Evolutionary conservation across 2,888 invertebrate genomes (phyloP).

Genomic region (Boloria euphrosyne): DNA sequence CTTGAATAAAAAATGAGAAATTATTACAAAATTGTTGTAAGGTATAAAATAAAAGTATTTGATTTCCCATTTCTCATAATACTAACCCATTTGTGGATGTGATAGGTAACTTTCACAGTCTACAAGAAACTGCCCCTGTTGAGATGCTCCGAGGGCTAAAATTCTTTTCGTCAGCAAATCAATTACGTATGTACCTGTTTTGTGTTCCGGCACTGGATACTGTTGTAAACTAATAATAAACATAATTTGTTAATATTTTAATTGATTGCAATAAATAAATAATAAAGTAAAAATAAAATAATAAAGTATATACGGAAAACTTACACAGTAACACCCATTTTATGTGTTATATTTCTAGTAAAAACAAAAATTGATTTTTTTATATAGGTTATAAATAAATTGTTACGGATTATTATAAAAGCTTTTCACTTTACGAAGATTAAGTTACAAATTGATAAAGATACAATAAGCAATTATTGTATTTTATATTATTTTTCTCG

Average conservation of each 20-base stretch:
- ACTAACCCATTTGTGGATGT: constrained; percentile 85
- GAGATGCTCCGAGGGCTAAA: constrained; percentile 91
- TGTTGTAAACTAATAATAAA: constrained; percentile 85
- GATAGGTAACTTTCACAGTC: constrained; percentile 97
- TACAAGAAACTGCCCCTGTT: constrained; percentile 94
- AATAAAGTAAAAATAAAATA: too few species aligned
- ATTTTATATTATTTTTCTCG: too few species aligned
- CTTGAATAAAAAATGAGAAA: constrained; percentile 56
- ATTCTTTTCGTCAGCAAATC: constrained; percentile 93
- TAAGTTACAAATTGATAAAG: too few species aligned
- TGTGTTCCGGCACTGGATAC: constrained; percentile 93
- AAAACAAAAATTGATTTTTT: neutral
- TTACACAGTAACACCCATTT: constrained; percentile 85
- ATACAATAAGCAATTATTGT: too few species aligned
- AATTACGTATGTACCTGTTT: constrained; percentile 94
- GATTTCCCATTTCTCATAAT: neutral
- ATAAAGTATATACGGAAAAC: constrained; percentile 46
- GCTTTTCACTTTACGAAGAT: neutral
- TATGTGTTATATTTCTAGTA: neutral
- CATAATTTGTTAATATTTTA: neutral
- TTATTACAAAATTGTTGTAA: neutral
- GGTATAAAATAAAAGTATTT: too few species aligned
- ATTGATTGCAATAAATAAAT: neutral
- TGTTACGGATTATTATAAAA: too few species aligned
- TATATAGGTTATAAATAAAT: neutral